Evolutionary conservation across 2,888 invertebrate species (phyloP).

Genomic region (Lamproptera curius): DNA sequence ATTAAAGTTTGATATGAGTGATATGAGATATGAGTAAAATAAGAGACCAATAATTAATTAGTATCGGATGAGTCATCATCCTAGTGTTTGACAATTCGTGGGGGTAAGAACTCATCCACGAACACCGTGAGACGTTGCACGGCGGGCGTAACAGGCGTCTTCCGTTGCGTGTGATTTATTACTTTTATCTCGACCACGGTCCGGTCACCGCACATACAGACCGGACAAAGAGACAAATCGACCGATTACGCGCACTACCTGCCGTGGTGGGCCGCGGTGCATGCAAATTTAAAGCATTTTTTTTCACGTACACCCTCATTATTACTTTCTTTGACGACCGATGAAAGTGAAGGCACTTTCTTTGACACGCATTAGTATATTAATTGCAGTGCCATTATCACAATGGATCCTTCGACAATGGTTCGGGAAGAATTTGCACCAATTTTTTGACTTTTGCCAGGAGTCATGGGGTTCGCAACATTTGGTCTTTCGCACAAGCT

Average conservation of each 20-base stretch:
- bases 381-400: constrained; percentile 61
- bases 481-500: constrained; percentile 65
- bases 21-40: no score
- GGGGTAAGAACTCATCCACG: constrained; percentile 37
- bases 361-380: constrained; percentile 56
- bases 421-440: constrained; percentile 37
- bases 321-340: constrained; percentile 54
- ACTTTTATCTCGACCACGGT: constrained; percentile 71
- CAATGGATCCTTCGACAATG: constrained; percentile 60
- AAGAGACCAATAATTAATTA: no score
- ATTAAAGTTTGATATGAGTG: no score
- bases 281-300: constrained; percentile 61
- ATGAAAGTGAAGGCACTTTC: constrained; percentile 57
- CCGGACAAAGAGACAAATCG: constrained; percentile 75
- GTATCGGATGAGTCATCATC: neutral
- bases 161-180: constrained; percentile 73
- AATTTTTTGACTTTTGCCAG: constrained; percentile 51
- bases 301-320: constrained; percentile 47
- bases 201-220: constrained; percentile 72
- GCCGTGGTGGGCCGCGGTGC: constrained; percentile 58
- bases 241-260: constrained; percentile 74
- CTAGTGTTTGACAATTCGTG: constrained; percentile 16
- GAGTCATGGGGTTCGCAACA: constrained; percentile 50
- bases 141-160: constrained; percentile 66
- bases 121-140: constrained; percentile 55